Percentiles rank a stretch among this genome's conserved stretches.
Conservation (phyloP, 1,140 invertebrate species). For the Procambarus virginalis region DNA sequence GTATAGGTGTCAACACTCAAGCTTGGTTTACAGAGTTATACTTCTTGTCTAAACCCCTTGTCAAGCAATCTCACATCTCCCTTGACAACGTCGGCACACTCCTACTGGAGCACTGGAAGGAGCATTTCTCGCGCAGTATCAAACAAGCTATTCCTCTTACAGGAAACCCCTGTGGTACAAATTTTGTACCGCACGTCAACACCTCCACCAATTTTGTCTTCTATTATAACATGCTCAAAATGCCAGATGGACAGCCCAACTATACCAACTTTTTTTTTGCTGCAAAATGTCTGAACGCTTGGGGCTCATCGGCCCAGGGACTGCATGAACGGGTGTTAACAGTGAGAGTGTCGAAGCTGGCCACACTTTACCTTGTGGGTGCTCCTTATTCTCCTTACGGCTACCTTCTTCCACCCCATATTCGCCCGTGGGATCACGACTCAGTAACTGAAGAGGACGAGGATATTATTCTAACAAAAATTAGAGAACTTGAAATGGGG, state of each 20-base stretch:
- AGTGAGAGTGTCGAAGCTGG: slow-evolving; percentile 2
- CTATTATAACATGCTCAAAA: slow-evolving; percentile 1
- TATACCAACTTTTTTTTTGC: slow-evolving; percentile 23
- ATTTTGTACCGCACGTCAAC: slow-evolving; percentile 22
- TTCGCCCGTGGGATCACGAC: slow-evolving; percentile 19
- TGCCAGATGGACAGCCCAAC: slow-evolving; percentile 23
- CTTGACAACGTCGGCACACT: slow-evolving; percentile 1
- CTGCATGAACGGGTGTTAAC: slow-evolving; percentile 28
- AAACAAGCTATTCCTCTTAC: slow-evolving; percentile 4
- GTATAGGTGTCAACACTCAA: slow-evolving; percentile 56
- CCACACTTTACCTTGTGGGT: slow-evolving; percentile 38
- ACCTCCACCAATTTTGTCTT: slow-evolving; percentile 21
- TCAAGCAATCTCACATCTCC: neutral
- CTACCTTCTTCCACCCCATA: neutral
- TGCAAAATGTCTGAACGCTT: slow-evolving; percentile 40
- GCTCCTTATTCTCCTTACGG: slow-evolving; percentile 31
- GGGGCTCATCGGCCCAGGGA: slow-evolving; percentile 25
- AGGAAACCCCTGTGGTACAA: slow-evolving; percentile 13
- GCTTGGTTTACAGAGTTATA: slow-evolving; percentile 34
- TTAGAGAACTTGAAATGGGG: slow-evolving; percentile 11
- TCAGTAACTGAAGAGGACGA: neutral
- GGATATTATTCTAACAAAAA: slow-evolving; percentile 7
- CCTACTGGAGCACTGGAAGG: slow-evolving; percentile 1
- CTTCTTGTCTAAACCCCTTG: slow-evolving; percentile 17
- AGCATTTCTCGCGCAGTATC: slow-evolving; percentile 14